phyloP scores from a whole-genome alignment of 1,140 invertebrate species.

The Bombus soroeensis region DNA sequence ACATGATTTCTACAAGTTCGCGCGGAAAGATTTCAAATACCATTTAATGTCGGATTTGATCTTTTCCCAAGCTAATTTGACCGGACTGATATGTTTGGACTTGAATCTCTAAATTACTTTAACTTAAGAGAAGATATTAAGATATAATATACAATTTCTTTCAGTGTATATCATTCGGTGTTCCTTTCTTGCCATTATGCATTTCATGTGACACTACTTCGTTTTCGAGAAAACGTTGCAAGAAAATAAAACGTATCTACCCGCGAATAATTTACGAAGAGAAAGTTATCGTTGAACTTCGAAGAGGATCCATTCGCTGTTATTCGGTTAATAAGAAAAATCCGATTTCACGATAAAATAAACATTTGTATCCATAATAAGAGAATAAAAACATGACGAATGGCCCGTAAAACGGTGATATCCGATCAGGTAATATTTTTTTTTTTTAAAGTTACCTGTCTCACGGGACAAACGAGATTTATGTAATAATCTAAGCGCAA shows the following conservation, averaged over 20 bases:
- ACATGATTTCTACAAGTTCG: no score
- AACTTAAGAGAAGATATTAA: no score
- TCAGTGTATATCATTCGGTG: not conserved
- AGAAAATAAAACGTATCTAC: not conserved
- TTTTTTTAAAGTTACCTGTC: constrained; percentile 2
- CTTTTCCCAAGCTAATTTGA: no score
- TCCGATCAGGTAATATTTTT: not conserved
- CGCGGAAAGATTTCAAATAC: no score
- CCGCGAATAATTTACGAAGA: not conserved
- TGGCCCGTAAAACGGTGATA: not conserved
- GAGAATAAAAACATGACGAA: not conserved
- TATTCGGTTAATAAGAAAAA: not conserved
- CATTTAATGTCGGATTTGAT: no score
- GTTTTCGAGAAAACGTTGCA: not conserved
- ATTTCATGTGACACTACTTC: not conserved
- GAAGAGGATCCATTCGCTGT: not conserved
- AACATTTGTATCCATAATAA: not conserved
- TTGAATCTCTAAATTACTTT: no score
- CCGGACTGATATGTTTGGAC: no score
- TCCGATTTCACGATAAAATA: not conserved
- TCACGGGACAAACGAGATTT: not conserved
- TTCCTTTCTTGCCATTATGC: no score
- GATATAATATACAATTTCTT: not conserved
- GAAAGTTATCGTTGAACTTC: not conserved
- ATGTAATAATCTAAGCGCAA: constrained; percentile 30